Base-by-base conservation (phyloP, 1,140 invertebrate species). In the Drosophila takahashii region DNA sequence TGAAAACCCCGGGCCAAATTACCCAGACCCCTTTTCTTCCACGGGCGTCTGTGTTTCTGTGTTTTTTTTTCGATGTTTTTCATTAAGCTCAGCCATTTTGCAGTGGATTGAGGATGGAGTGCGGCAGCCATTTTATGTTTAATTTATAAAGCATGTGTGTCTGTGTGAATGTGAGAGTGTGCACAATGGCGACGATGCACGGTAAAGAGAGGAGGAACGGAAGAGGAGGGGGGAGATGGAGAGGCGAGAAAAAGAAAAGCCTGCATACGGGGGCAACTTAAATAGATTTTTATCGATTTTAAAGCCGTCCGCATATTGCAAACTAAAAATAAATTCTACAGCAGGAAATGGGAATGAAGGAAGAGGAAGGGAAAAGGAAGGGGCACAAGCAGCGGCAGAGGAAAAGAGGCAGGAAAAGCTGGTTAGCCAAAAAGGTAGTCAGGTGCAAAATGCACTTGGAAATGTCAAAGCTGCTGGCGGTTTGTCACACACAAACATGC, bases 261-360 rank as follows among this genome's bases (percentile, higher is more conserved):
- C 53, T 76, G 62, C 59, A 70, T 77, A 77, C 51, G 60, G 69
- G 64, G 71, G 48, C 77, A 78, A 77, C 85, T 89, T 85, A 89
- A 87, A 89, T 89, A 89, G 84, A 89, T 83, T 83, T 83, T 84
- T 89, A 89, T 89, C 77, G 84, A 89, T 89, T 89, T 89, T 80
- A 80, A 89, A 89, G 65, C 84, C 56, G 62, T 76, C 57, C 72
- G 57, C 81, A 86, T 79, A 71, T 81, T 70, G 73, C 57, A 57
- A 80, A 71, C 85, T 84, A 89, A 89, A 89, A 89, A 89, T 89
- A 89, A 80, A 84, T 74, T 73, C 72, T n/a, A 70, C 37, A 29
- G 34, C 83, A 76, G 60, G 74, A 77, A 77, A 77, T 62, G 50
- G 51, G 61, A 59, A 64, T 61, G 47, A 65, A 61, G 52, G 29